Evolutionary conservation across 2,113 vertebrate genomes (phyloP).

Genomic region (Xenopus borealis): DNA sequence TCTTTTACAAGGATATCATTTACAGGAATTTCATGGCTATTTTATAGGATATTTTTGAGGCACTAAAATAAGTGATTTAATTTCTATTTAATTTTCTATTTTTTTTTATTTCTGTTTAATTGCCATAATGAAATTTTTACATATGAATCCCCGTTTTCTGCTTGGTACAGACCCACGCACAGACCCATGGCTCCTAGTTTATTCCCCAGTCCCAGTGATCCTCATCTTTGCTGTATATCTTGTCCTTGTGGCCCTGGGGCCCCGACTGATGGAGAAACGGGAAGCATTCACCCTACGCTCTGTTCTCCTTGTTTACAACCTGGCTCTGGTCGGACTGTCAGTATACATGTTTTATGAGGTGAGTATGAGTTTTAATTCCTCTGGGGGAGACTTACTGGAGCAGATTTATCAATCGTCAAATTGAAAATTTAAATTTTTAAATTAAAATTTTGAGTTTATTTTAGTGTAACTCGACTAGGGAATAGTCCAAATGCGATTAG

Average conservation of each 20-base stretch:
- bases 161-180: slow-evolving; percentile 65
- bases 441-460: too few species aligned
- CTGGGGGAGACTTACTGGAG: too few species aligned
- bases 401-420: too few species aligned
- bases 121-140: too few species aligned
- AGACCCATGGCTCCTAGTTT: slow-evolving; percentile 62
- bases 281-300: slow-evolving; percentile 56
- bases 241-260: slow-evolving; percentile 56
- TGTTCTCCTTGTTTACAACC: slow-evolving; percentile 61
- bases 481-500: too few species aligned
- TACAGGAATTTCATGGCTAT: background rate
- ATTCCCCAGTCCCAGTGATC: slow-evolving; percentile 56
- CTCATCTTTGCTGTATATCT: slow-evolving; percentile 63
- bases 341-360: slow-evolving; percentile 72
- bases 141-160: slow-evolving; percentile 12
- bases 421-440: too few species aligned
- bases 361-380: background rate
- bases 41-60: background rate
- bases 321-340: slow-evolving; percentile 62
- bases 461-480: too few species aligned
- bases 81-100: too few species aligned
- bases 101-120: too few species aligned
- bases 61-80: background rate
- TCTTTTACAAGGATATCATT: background rate
- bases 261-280: slow-evolving; percentile 49